These are phyloP conservation scores for Synaphobranchus kaupii DNA, from an alignment of 2,797 vertebrate genomes.

Conservation along the genomic window DNA sequence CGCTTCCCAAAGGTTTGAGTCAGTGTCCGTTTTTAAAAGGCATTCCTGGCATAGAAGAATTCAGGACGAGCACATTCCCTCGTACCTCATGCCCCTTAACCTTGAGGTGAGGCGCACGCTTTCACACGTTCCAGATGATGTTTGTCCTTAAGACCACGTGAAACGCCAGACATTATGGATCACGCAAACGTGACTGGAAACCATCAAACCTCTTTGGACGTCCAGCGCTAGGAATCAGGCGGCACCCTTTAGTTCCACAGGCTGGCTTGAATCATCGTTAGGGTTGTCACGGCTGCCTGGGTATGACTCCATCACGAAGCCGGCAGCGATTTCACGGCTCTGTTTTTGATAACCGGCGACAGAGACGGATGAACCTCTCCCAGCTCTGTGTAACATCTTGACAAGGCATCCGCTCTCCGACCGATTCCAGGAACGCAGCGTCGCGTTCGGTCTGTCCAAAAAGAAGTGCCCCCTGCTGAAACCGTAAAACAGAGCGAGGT, in stretches of 20 bases:
- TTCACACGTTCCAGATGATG: conserved; percentile 16
- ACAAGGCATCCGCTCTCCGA: background rate
- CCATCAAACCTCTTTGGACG: background rate
- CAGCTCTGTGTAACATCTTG: background rate
- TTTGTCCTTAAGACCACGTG: background rate
- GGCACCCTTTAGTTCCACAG: conserved; percentile 4
- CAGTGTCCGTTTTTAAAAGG: background rate
- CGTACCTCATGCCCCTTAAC: background rate
- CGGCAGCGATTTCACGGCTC: background rate
- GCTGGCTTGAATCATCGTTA: background rate
- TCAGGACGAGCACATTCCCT: background rate
- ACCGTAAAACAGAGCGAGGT: background rate
- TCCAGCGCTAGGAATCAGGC: background rate
- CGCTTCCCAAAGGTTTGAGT: background rate
- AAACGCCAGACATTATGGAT: conserved; percentile 11
- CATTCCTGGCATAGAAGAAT: conserved; percentile 13
- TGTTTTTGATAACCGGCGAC: conserved; percentile 2
- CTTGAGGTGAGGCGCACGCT: background rate
- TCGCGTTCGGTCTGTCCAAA: background rate
- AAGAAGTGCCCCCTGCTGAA: background rate
- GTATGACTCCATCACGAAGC: background rate
- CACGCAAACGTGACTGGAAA: background rate
- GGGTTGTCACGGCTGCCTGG: background rate
- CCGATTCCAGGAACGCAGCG: background rate
- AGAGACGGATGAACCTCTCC: background rate